These are phyloP conservation scores for Cynodonichthys magdalenae DNA, from an alignment of 2,797 vertebrate genomes.

Conservation along the genomic window DNA sequence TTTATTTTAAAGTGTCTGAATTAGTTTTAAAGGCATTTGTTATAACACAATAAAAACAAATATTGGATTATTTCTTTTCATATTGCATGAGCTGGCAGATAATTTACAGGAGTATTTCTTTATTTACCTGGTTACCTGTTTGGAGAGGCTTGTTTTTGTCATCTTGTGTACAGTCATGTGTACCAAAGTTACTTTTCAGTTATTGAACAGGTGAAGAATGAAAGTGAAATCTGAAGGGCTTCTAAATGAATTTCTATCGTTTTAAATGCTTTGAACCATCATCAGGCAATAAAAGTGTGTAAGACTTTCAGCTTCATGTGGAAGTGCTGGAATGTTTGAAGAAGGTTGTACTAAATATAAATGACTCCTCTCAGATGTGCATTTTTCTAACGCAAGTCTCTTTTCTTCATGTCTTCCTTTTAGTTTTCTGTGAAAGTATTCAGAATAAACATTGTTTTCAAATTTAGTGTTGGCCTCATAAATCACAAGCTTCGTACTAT, in stretches of 20 bases:
- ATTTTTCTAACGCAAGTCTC: constrained; percentile 61
- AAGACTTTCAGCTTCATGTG: constrained; percentile 6
- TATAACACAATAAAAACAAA: constrained; percentile 25
- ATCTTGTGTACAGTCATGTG: constrained; percentile 23
- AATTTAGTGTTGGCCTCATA: constrained; percentile 32
- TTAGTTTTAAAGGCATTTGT: constrained; percentile 15
- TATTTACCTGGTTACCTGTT: neutral
- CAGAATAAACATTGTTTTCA: constrained; percentile 79
- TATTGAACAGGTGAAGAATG: constrained; percentile 14
- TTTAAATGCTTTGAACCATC: constrained; percentile 14
- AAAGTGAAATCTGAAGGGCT: constrained; percentile 15
- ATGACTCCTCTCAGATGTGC: constrained; percentile 32
- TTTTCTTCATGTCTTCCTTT: constrained; percentile 41
- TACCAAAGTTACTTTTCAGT: constrained; percentile 42
- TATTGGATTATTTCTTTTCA: constrained; percentile 8
- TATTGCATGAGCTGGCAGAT: constrained; percentile 13
- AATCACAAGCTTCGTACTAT: neutral
- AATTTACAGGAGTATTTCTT: neutral
- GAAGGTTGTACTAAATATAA: constrained; percentile 49
- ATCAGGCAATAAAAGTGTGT: constrained; percentile 12
- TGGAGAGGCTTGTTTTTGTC: neutral
- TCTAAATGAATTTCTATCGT: constrained; percentile 1
- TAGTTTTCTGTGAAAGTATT: constrained; percentile 67
- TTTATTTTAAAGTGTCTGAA: constrained; percentile 5
- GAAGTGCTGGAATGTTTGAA: constrained; percentile 33